Percentiles rank a stretch among this genome's conserved stretches.
Evolutionary conservation across 2,888 invertebrate species (phyloP).

Genomic region (Automeris io): DNA sequence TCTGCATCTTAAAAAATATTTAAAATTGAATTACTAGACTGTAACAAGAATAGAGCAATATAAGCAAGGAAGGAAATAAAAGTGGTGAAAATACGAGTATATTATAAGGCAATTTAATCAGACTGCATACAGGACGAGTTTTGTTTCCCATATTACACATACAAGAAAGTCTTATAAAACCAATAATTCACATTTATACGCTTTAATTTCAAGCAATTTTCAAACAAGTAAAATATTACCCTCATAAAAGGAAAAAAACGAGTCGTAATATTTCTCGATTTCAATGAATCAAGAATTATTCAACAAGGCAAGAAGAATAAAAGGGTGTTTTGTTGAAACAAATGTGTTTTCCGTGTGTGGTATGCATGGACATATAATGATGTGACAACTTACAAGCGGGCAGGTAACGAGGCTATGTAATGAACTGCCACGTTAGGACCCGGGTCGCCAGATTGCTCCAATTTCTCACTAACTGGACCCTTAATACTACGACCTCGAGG

Average conservation of each 20-base stretch:
- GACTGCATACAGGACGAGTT: slow-evolving; percentile 57
- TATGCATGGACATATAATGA: slow-evolving; percentile 12
- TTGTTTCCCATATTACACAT: slow-evolving; percentile 41
- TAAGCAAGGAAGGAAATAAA: slow-evolving; percentile 56
- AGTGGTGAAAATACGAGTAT: slow-evolving; percentile 74
- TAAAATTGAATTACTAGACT: too few species aligned
- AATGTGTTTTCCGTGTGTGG: slow-evolving; percentile 4
- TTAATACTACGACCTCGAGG: slow-evolving; percentile 47
- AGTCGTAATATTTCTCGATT: slow-evolving; percentile 3
- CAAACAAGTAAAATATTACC: slow-evolving; percentile 33
- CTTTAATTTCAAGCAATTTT: slow-evolving; percentile 61
- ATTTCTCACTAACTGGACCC: slow-evolving; percentile 60
- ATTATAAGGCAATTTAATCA: slow-evolving; percentile 70
- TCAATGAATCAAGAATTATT: background rate
- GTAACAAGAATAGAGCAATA: slow-evolving; percentile 11
- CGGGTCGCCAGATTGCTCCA: slow-evolving; percentile 49
- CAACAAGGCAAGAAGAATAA: background rate
- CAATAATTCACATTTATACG: slow-evolving; percentile 67
- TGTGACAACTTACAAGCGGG: slow-evolving; percentile 29
- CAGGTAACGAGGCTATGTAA: slow-evolving; percentile 57
- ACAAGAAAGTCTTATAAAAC: slow-evolving; percentile 56
- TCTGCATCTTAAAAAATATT: too few species aligned
- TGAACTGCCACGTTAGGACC: slow-evolving; percentile 60
- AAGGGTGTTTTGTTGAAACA: slow-evolving; percentile 3
- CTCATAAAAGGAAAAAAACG: slow-evolving; percentile 6